Evolutionary conservation across 2,113 vertebrate species (phyloP), one percentile per base, ranked within the genome.

Genomic region (Hemiscyllium ocellatum): DNA sequence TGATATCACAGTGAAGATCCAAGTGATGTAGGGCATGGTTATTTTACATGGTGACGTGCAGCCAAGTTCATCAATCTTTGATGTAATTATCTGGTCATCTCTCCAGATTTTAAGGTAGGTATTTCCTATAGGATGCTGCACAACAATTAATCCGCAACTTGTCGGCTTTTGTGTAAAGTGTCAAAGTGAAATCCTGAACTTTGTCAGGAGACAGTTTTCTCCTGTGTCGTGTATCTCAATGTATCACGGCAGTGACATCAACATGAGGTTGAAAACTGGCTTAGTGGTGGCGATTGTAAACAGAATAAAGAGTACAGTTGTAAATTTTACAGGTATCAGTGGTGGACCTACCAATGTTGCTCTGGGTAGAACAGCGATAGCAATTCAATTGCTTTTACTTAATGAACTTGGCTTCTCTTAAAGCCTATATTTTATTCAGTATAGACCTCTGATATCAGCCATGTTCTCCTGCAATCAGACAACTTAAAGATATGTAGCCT

Each of bases 331-430:
- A 95, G 69, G 33, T 10, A 26, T 72, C 66, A 72, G 22, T 4
- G 15, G 26, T 95, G 66, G 17, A 72, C 72, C 94, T 72, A 17
- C 24, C 94, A 72, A 52, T 29, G 69, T 72, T 52, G n/a, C 50
- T 50, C 22, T 52, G 20, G 37, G n/a, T 94, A 29, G 29, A 65
- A 19, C 65, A 12, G 37, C 50, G 19, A 29, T 33, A 95, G 66
- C 3, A 42, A 70, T 42, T 94, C 37, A 72, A 95, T 95, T 95
- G 24, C 69, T 94, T 95, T 95, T 95, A 24, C 69, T 26, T 95
- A 72, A 95, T 95, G 42, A 95, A 95, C 24, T 52, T 72, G 42
- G 42, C 15, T 72, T 95, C 52, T 24, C 52, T 95, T 66, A 72
- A 95, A 95, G 72, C 24, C 69, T 5, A 33, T 70, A 95, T 95